These are phyloP conservation scores for Mycetomoellerius zeteki DNA, from an alignment of 1,140 invertebrate genomes.

Conservation along the genomic window DNA sequence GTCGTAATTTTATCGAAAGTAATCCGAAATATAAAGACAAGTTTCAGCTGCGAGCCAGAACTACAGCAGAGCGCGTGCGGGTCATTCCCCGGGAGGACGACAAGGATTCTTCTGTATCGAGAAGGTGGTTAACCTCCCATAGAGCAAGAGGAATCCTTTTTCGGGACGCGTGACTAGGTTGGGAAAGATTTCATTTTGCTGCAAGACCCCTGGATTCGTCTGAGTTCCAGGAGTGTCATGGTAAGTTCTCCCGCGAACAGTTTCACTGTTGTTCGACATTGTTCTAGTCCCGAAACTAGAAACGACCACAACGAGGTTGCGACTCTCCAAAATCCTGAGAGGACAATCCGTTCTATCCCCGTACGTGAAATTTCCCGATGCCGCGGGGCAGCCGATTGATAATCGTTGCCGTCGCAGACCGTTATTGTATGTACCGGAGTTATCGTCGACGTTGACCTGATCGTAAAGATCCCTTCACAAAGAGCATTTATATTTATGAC, in stretches of 20 bases:
- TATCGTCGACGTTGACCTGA: slow-evolving; percentile 11
- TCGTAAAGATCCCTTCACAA: slow-evolving; percentile 24
- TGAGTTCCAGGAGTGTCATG: slow-evolving; percentile 12
- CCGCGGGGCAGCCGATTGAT: slow-evolving; percentile 46
- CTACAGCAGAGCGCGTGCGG: neutral
- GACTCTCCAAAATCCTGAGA: slow-evolving; percentile 43
- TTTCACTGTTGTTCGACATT: slow-evolving; percentile 43
- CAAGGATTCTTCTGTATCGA: slow-evolving; percentile 25
- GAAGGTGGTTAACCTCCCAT: neutral
- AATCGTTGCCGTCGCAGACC: slow-evolving; percentile 42
- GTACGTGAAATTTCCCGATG: slow-evolving; percentile 18
- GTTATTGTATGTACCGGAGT: slow-evolving; percentile 34
- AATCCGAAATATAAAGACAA: slow-evolving; percentile 29
- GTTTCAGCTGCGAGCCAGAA: neutral
- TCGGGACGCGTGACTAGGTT: neutral
- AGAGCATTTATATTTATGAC: slow-evolving; percentile 51
- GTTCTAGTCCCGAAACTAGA: slow-evolving; percentile 56
- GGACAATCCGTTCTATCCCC: slow-evolving; percentile 31
- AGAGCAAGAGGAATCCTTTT: slow-evolving; percentile 34
- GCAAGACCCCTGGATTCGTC: neutral
- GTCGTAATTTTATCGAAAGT: neutral
- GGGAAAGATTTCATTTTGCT: slow-evolving; percentile 23
- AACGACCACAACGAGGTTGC: slow-evolving; percentile 48
- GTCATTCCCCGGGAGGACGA: slow-evolving; percentile 5
- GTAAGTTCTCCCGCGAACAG: slow-evolving; percentile 25